These are phyloP conservation scores for Drosophila pruinosa DNA, from an alignment of 1,140 invertebrate species.

Conservation along the genomic window DNA sequence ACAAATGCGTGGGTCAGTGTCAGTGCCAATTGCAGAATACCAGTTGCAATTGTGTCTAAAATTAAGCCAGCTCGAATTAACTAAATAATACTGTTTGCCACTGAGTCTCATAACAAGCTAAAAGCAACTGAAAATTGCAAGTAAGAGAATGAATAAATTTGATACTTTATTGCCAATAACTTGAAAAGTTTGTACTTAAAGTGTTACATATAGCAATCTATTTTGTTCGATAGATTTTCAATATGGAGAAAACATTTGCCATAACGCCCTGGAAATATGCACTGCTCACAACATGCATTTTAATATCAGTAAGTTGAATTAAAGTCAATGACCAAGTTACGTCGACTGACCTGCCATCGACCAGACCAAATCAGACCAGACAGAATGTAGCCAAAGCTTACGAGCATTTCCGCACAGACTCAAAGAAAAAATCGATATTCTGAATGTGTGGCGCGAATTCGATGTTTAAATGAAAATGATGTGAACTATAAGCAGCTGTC, in stretches of 20 bases:
- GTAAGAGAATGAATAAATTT: constrained; percentile 19
- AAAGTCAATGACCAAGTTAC: constrained; percentile 3
- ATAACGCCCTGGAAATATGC: constrained; percentile 71
- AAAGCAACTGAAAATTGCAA: constrained; percentile 12
- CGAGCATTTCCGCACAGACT: neutral
- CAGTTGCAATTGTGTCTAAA: neutral
- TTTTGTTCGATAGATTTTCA: constrained; percentile 1
- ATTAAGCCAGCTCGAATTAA: neutral
- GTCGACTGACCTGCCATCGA: constrained; percentile 8
- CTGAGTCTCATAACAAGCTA: neutral
- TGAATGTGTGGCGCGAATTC: neutral
- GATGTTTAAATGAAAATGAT: neutral
- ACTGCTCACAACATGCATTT: constrained; percentile 60
- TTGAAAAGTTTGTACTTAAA: neutral
- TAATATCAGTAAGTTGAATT: constrained; percentile 58
- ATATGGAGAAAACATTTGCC: constrained; percentile 64
- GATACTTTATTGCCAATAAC: neutral
- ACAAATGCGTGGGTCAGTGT: constrained; percentile 18
- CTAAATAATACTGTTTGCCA: neutral
- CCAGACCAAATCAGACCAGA: constrained; percentile 15
- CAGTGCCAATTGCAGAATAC: constrained; percentile 12
- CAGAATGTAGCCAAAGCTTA: constrained; percentile 5
- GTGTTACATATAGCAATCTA: neutral
- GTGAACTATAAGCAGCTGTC: constrained; percentile 12
- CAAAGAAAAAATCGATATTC: constrained; percentile 37